A percentile compares a stretch with the other conserved stretches of the same genome.
phyloP scores from a whole-genome alignment of 1,140 invertebrate species.

The Calosoma granatense region DNA sequence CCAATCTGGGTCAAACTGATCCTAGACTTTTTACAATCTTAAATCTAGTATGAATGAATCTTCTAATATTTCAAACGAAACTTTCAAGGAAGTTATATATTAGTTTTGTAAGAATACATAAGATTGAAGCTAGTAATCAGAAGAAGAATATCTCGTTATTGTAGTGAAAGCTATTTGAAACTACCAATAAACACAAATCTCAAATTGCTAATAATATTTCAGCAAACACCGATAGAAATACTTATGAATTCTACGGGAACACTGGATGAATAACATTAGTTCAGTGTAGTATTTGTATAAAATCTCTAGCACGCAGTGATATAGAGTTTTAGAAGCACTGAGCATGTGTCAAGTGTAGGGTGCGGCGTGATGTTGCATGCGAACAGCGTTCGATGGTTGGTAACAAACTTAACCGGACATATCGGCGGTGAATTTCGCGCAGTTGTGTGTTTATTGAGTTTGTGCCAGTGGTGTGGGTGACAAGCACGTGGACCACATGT shows the following conservation, averaged over 20 bases:
- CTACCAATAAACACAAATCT: too few relatives aligned
- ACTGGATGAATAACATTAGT: too few relatives aligned
- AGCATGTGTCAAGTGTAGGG: too few relatives aligned
- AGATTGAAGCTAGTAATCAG: background rate
- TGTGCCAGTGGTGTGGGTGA: background rate
- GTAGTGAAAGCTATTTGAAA: too few relatives aligned
- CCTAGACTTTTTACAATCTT: too few relatives aligned
- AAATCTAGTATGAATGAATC: too few relatives aligned
- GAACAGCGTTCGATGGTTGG: background rate
- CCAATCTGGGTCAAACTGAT: background rate
- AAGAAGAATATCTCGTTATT: background rate
- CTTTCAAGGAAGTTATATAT: background rate
- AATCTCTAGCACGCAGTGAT: too few relatives aligned
- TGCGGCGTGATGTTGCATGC: background rate
- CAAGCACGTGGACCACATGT: background rate
- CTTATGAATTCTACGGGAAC: too few relatives aligned
- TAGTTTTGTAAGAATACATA: background rate
- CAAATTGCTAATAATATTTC: too few relatives aligned
- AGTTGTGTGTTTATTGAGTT: conserved; percentile 6
- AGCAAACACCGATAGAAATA: too few relatives aligned
- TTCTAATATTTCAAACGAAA: too few relatives aligned
- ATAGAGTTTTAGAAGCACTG: background rate
- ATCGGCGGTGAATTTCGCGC: background rate
- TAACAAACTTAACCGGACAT: conserved; percentile 3
- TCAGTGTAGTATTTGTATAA: too few relatives aligned